Percentiles rank a stretch among this genome's conserved stretches.
phyloP scores from a whole-genome alignment of 2,888 invertebrate species.

The Sphaerophoria taeniata region DNA sequence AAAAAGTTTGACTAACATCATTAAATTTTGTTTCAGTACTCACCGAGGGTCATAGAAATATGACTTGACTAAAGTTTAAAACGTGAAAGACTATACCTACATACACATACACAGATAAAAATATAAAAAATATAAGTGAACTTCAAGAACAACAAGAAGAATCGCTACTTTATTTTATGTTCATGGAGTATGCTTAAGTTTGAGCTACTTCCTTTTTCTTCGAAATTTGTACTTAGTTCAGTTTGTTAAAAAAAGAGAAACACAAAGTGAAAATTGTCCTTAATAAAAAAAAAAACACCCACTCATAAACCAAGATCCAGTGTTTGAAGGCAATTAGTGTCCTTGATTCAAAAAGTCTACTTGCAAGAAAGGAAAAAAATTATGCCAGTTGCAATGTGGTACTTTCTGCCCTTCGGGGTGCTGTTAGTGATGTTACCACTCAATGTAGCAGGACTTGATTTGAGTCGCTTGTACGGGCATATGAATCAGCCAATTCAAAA shows the following conservation, averaged over 20 bases:
- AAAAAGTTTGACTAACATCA: not conserved
- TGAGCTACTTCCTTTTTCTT: conserved; percentile 50
- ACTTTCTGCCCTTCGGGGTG: conserved; percentile 85
- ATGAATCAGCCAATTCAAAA: conserved; percentile 83
- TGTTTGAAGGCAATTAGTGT: conserved; percentile 22
- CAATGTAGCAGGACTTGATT: conserved; percentile 89
- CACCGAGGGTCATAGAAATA: conserved; percentile 58
- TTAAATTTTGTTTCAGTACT: conserved; percentile 8
- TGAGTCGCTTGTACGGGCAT: conserved; percentile 92
- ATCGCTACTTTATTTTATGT: not conserved
- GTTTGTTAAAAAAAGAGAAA: conserved; percentile 11
- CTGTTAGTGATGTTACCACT: conserved; percentile 87
- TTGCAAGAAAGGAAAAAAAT: conserved; percentile 19
- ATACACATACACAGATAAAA: not conserved
- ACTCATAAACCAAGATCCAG: not conserved
- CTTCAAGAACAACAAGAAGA: conserved; percentile 45
- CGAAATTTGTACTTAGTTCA: conserved; percentile 28
- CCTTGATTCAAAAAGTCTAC: not conserved
- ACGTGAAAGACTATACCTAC: conserved; percentile 55
- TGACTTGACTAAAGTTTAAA: conserved; percentile 63
- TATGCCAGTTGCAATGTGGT: conserved; percentile 77
- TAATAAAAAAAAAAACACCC: not conserved
- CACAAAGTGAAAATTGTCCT: not conserved
- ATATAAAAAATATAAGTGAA: conserved; percentile 32
- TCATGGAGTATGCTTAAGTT: conserved; percentile 23